These are phyloP conservation scores for Gallinago undulata DNA, from an alignment of 2,113 vertebrate genomes.

Conservation along the genomic window DNA sequence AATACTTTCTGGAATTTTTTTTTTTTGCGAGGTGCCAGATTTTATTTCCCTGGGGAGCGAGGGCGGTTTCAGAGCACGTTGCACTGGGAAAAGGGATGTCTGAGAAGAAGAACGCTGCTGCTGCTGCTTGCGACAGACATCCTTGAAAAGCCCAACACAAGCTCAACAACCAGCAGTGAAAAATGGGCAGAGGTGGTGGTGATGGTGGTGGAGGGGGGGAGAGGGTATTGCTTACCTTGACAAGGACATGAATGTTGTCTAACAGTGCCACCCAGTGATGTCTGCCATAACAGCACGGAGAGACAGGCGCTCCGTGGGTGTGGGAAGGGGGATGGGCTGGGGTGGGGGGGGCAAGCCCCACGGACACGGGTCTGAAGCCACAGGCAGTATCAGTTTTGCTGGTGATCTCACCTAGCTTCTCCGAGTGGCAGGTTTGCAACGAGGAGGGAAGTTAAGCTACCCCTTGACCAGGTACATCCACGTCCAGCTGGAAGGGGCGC, in stretches of 20 bases:
- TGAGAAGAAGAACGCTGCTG: not conserved
- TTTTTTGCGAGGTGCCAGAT: not conserved
- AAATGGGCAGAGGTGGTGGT: too few relatives aligned
- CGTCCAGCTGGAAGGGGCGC: not conserved
- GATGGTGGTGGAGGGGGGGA: too few relatives aligned
- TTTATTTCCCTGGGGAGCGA: fast-evolving
- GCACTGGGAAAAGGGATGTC: not conserved
- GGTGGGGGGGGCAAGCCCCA: not conserved
- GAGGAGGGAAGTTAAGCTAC: not conserved
- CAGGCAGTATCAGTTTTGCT: fast-evolving
- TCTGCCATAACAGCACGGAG: slow-evolving; percentile 32
- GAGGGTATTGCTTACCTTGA: slow-evolving; percentile 3
- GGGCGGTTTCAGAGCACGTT: fast-evolving
- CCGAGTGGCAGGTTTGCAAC: fast-evolving
- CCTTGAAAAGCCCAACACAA: too few relatives aligned
- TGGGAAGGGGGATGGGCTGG: not conserved
- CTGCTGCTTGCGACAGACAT: not conserved
- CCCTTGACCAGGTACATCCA: not conserved
- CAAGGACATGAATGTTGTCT: slow-evolving; percentile 25
- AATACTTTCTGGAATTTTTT: not conserved
- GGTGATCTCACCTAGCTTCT: fast-evolving
- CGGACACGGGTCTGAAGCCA: fast-evolving
- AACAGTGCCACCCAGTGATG: slow-evolving; percentile 66
- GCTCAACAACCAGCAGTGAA: not conserved
- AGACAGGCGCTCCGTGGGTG: fast-evolving